phyloP scores from a whole-genome alignment of 2,113 vertebrate species.

The Lagopus leucura region DNA sequence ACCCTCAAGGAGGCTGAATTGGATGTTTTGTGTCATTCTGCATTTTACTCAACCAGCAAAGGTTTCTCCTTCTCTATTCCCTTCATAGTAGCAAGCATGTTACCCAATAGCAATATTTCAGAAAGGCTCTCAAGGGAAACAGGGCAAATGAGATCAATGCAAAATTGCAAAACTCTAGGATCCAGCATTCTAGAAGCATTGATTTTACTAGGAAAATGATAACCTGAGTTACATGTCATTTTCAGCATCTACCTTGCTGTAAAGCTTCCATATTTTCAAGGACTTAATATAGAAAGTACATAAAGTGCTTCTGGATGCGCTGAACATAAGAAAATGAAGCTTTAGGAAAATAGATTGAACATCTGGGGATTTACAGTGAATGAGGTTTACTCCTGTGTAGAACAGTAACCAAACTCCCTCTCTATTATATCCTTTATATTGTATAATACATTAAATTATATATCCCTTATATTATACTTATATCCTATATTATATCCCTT shows the following conservation, averaged over 20 bases:
- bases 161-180: not conserved
- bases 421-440: no score
- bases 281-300: not conserved
- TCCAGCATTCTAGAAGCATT: not conserved
- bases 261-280: not conserved
- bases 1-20: constrained; percentile 30
- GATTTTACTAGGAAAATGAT: not conserved
- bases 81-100: not conserved
- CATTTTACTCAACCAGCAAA: constrained; percentile 28
- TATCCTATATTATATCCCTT: no score
- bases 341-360: not conserved
- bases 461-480: no score
- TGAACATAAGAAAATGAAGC: not conserved
- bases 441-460: no score
- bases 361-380: no score
- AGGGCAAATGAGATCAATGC: not conserved
- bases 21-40: constrained; percentile 22
- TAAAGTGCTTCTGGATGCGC: not conserved
- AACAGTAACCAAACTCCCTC: not conserved
- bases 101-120: not conserved
- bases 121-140: not conserved
- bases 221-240: not conserved
- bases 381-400: not conserved
- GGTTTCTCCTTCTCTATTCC: not conserved
- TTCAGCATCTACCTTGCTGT: not conserved